Evolutionary conservation across 2,888 invertebrate genomes (phyloP), one percentile per base, ranked within the genome.

Genomic region (Lasioglossum vierecki): DNA sequence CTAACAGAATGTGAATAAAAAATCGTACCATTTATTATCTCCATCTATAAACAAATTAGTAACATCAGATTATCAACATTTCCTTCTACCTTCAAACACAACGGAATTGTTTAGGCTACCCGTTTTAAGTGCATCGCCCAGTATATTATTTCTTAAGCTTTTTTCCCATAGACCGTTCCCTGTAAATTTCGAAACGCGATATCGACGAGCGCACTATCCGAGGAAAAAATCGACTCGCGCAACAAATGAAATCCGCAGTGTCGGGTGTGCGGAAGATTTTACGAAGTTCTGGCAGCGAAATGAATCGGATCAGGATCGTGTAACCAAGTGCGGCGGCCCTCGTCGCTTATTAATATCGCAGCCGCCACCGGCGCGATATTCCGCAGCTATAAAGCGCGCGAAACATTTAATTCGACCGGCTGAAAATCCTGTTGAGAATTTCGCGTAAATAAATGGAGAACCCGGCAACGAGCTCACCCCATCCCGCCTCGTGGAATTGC

Each of bases 251-350:
- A 60, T 60, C 13, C 22, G 8, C 53, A 1, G 2, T 53, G 53
- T 53, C 22, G 53, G 53, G 60, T 13, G n/a, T 8, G 57, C 9
- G 57, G 5, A 60, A 60, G 60, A 60, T 60, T 60, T 60, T 74
- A 44, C 70, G 73, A 70, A 79, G 79, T 81, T 79, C 71, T 85
- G 44, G 73, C 68, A 53, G 80, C 68, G 73, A 79, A 81, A 84
- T 76, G 68, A 85, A 86, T 85, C 73, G 80, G 74, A 66, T 53
- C 35, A 30, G 30, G 71, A 71, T 60, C 73, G 5, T 44, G 49
- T 70, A 41, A 60, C 66, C 18, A 74, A 76, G 46, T 71, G 44
- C 22, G 71, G 39, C 77, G 57, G 46, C 73, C 46, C 79, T 81
- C 79, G 73, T 81, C 68, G 30, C 60, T 73, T 79, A 81, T 85